These are phyloP conservation scores for Sycophila sp. DNA, from an alignment of 1,140 invertebrate species.

Conservation along the genomic window DNA sequence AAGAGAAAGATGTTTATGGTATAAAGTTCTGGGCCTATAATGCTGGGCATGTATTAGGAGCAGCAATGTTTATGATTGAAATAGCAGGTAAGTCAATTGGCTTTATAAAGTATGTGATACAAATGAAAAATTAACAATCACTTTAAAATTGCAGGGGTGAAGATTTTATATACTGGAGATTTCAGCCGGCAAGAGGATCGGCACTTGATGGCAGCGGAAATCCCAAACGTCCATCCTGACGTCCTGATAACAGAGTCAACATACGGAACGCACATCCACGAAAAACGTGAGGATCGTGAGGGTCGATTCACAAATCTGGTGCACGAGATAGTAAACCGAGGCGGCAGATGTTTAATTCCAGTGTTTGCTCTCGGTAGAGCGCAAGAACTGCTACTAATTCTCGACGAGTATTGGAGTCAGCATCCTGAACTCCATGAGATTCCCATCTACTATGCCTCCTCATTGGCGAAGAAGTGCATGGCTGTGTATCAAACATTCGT, in stretches of 20 bases:
- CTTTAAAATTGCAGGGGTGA: conserved; percentile 53
- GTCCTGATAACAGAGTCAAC: conserved; percentile 98
- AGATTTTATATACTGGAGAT: conserved; percentile 97
- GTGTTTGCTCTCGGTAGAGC: conserved; percentile 98
- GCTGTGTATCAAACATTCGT: conserved; percentile 99
- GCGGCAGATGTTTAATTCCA: conserved; percentile 97
- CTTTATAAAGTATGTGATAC: background rate
- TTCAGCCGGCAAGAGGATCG: conserved; percentile 98
- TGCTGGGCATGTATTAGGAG: conserved; percentile 97
- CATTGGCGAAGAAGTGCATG: conserved; percentile 99
- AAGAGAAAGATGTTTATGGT: conserved; percentile 97
- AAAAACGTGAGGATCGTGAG: conserved; percentile 96
- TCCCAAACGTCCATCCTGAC: conserved; percentile 95
- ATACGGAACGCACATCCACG: conserved; percentile 99
- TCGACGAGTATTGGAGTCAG: conserved; percentile 98
- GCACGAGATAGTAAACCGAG: conserved; percentile 94
- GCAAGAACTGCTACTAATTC: conserved; percentile 94
- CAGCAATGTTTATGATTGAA: conserved; percentile 99
- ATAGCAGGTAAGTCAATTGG: conserved; percentile 82
- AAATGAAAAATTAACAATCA: background rate
- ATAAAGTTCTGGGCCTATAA: conserved; percentile 99
- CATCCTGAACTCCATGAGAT: conserved; percentile 99
- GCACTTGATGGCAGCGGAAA: conserved; percentile 99
- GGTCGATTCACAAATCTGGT: conserved; percentile 93
- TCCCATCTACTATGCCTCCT: conserved; percentile 99